Conservation (phyloP, 2,888 invertebrate species). For the Apotomis betuletana region DNA sequence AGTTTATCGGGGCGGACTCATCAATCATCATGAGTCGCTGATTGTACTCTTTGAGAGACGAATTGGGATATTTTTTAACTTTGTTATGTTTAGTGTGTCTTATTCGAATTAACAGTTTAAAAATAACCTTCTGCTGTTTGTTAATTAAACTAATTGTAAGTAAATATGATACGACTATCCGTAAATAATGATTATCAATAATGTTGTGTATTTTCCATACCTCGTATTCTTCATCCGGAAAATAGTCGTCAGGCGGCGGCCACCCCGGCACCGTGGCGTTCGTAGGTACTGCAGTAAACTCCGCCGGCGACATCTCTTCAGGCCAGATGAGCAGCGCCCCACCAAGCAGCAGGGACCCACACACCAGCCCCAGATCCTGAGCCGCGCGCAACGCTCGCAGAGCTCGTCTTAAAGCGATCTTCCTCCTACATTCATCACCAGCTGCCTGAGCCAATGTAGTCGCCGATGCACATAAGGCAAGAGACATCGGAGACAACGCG, state of each 20-base stretch:
- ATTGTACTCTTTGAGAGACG: no score
- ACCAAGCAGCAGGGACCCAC: conserved; percentile 72
- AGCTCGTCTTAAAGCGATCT: conserved; percentile 71
- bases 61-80: no score
- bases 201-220: conserved; percentile 52
- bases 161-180: no score
- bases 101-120: no score
- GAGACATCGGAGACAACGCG: conserved; percentile 82
- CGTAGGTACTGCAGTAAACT: conserved; percentile 66
- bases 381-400: conserved; percentile 74
- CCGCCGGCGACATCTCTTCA: conserved; percentile 72
- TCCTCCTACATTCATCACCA: conserved; percentile 71
- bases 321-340: conserved; percentile 79
- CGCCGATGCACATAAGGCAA: conserved; percentile 83
- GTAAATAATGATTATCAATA: no score
- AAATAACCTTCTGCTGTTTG: no score
- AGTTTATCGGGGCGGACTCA: no score
- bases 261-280: conserved; percentile 70
- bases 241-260: conserved; percentile 79
- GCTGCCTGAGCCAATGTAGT: conserved; percentile 83
- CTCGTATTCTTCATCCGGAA: conserved; percentile 82
- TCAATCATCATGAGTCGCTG: no score
- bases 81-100: no score
- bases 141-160: no score
- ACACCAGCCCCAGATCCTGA: conserved; percentile 74